Evolutionary conservation across 2,113 vertebrate genomes (phyloP), one percentile per base, ranked within the genome.

Genomic region (Rafetus swinhoei): DNA sequence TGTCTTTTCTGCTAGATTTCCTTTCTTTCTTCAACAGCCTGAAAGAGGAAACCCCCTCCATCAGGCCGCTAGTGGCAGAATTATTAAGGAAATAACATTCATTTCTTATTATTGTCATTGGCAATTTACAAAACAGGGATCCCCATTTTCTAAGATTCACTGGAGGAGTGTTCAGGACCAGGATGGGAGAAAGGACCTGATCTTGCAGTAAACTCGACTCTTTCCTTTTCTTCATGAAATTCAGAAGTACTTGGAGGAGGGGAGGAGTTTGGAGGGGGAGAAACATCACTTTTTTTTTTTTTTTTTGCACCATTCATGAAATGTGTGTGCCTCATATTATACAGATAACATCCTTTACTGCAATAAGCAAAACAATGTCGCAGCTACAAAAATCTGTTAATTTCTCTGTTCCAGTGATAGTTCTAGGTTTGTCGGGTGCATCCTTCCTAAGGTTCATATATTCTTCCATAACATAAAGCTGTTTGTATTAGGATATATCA

Each of bases 41-140:
- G 35, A 95, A 85, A 90, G 32, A 54, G 90, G 85, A 87, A 92
- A 15, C 27, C 65, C 88, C 13, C n/a, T 85, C 57, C 87, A 32
- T 57, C 24, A 1, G 53, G 16, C 52, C 91, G n/a, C 32, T 81
- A 90, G 39, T 72, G 65, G 16, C 11, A 14, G 13, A 50, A 6
- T 24, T 50, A 77, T 39, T 45, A 45, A 14, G 35, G 72, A 45
- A 45, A 24, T 77, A 77, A 77, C 65, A 35, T 72, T 72, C 18
- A 21, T 72, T 72, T 72, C 65, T 72, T 19, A 21, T 35, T 72
- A 72, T 72, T 72, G 65, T 35, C n/a, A 19, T 4, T 35, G 9
- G 65, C 32, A 72, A 72, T 72, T 72, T 72, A 69, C 65, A 84
- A 84, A 29, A 18, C 62, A 74, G 8, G 29, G 25, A 74, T 89